phyloP scores from a whole-genome alignment of 2,113 vertebrate genomes.

The Bufo bufo region DNA sequence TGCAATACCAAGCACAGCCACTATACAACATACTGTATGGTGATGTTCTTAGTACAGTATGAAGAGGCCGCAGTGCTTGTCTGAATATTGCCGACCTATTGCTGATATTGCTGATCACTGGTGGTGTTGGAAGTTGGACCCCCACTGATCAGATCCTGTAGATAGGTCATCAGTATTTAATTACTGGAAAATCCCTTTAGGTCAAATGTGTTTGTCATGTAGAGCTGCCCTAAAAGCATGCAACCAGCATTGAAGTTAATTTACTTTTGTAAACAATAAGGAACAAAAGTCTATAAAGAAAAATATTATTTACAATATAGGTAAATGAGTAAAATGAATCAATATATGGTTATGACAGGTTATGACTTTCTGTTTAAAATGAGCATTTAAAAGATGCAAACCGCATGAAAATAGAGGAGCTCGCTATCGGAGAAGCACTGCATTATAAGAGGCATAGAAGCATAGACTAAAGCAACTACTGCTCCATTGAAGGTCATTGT shows the following conservation, averaged over 20 bases:
- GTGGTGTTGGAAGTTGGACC: too few species aligned
- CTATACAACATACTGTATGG: too few species aligned
- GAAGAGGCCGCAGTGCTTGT: too few species aligned
- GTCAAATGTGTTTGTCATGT: background rate
- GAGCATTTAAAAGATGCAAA: background rate
- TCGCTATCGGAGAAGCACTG: background rate
- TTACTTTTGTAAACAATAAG: background rate
- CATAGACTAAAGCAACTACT: background rate
- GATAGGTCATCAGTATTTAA: too few species aligned
- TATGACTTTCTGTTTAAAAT: background rate
- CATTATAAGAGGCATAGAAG: background rate
- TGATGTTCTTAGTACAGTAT: too few species aligned
- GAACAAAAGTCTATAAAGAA: background rate
- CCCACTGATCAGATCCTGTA: too few species aligned
- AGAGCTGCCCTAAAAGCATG: background rate
- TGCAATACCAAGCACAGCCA: too few species aligned
- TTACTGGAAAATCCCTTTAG: background rate
- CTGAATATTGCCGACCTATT: too few species aligned
- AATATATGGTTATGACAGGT: background rate
- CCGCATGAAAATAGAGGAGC: background rate
- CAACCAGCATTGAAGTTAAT: background rate
- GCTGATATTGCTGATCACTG: too few species aligned
- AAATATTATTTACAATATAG: background rate
- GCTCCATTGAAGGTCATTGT: background rate
- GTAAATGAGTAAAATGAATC: background rate